These are phyloP conservation scores for Bubo bubo DNA, from an alignment of 2,113 vertebrate species.

Conservation along the genomic window DNA sequence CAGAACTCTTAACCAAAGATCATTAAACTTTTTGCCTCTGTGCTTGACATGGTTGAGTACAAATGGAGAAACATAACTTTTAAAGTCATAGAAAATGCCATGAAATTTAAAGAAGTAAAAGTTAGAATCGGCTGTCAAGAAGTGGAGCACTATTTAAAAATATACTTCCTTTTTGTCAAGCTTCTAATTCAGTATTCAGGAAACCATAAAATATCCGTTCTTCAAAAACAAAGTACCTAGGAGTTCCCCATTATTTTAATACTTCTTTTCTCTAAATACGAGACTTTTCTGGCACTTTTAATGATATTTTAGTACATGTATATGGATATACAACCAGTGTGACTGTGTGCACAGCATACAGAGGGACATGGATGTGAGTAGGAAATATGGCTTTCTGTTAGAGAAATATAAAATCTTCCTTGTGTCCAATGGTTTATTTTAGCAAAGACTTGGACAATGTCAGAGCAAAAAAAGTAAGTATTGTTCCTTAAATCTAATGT, in stretches of 20 bases:
- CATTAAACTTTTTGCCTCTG: neutral
- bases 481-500: slow-evolving; percentile 49
- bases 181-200: neutral
- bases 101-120: neutral
- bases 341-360: neutral
- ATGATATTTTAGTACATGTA: neutral
- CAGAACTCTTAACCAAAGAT: neutral
- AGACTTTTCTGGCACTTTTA: neutral
- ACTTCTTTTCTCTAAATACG: neutral
- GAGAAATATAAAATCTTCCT: neutral
- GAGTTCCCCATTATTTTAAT: neutral
- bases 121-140: neutral
- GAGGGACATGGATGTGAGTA: neutral
- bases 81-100: neutral
- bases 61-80: neutral
- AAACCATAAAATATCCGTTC: neutral
- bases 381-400: neutral
- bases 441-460: neutral
- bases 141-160: neutral
- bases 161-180: neutral
- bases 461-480: neutral
- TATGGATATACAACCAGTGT: neutral
- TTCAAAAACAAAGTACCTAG: neutral
- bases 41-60: neutral
- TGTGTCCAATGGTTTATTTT: neutral